Evolutionary conservation across 2,797 vertebrate species (phyloP).

Genomic region (Craterocephalus amniculus): DNA sequence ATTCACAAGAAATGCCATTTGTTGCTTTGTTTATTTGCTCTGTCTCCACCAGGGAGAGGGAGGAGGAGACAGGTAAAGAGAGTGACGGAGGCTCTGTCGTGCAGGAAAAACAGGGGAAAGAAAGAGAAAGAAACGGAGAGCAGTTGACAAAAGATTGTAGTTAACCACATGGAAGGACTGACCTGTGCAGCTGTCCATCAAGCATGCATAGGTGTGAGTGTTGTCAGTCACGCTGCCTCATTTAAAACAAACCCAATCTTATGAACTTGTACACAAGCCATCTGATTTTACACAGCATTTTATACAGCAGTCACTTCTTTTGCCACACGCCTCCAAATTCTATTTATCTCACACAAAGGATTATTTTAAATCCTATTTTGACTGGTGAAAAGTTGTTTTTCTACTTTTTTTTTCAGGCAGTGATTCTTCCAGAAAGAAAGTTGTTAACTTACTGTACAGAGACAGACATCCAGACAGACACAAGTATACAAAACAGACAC

Average conservation of each 20-base stretch:
- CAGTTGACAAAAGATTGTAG: conserved; percentile 51
- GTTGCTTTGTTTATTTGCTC: conserved; percentile 85
- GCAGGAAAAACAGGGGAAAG: conserved; percentile 69
- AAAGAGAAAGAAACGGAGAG: conserved; percentile 43
- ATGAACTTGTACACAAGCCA: conserved; percentile 67
- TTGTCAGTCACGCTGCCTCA: conserved; percentile 67
- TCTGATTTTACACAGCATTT: conserved; percentile 63
- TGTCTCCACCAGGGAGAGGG: conserved; percentile 78
- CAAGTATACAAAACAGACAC: conserved; percentile 67
- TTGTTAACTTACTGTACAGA: conserved; percentile 68
- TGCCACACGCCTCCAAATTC: conserved; percentile 68
- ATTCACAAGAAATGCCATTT: conserved; percentile 55
- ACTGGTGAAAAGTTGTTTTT: conserved; percentile 55
- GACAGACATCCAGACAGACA: conserved; percentile 70
- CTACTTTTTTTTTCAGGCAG: conserved; percentile 66
- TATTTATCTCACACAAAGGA: conserved; percentile 63
- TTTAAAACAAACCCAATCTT: conserved; percentile 66
- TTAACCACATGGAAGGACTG: conserved; percentile 73
- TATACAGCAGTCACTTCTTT: conserved; percentile 58
- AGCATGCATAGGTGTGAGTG: conserved; percentile 85
- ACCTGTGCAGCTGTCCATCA: conserved; percentile 74
- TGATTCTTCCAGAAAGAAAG: conserved; percentile 79
- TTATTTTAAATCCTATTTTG: conserved; percentile 66
- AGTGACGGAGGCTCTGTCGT: conserved; percentile 68
- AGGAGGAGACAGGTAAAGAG: conserved; percentile 64